These are phyloP conservation scores for Ornithoptera priamus DNA, from an alignment of 2,888 invertebrate species.

Conservation along the genomic window DNA sequence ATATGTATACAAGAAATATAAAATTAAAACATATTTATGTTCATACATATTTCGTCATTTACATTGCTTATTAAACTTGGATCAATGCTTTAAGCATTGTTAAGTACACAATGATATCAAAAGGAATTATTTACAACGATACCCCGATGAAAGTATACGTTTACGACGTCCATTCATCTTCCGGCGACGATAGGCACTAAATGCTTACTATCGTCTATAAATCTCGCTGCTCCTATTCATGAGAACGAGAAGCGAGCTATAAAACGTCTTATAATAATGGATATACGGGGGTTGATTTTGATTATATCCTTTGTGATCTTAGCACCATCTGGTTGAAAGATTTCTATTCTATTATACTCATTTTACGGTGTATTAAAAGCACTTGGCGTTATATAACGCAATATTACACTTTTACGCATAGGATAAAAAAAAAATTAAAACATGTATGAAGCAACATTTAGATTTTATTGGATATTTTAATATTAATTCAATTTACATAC, in stretches of 20 bases:
- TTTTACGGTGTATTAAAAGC: conserved; percentile 19
- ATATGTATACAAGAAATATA: too few species aligned
- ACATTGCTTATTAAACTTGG: not conserved
- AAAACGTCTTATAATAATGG: conserved; percentile 43
- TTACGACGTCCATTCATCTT: conserved; percentile 29
- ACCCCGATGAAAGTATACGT: conserved; percentile 17
- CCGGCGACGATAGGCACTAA: conserved; percentile 33
- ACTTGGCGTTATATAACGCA: not conserved
- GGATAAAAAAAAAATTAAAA: too few species aligned
- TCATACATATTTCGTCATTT: too few species aligned
- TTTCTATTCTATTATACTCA: conserved; percentile 29
- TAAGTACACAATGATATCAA: conserved; percentile 5
- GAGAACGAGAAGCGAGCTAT: conserved; percentile 34
- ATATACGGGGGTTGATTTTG: conserved; percentile 44
- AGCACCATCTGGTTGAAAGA: conserved; percentile 36
- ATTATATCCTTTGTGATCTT: conserved; percentile 46
- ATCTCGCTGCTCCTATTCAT: conserved; percentile 36
- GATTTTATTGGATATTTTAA: too few species aligned
- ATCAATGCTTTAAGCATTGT: not conserved
- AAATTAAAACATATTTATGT: too few species aligned
- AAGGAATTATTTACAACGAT: conserved; percentile 14
- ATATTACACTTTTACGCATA: not conserved
- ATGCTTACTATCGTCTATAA: conserved; percentile 36
- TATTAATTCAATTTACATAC: too few species aligned
- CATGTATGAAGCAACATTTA: too few species aligned